Conservation (phyloP, 2,888 invertebrate species). For the Clunio marinus region DNA sequence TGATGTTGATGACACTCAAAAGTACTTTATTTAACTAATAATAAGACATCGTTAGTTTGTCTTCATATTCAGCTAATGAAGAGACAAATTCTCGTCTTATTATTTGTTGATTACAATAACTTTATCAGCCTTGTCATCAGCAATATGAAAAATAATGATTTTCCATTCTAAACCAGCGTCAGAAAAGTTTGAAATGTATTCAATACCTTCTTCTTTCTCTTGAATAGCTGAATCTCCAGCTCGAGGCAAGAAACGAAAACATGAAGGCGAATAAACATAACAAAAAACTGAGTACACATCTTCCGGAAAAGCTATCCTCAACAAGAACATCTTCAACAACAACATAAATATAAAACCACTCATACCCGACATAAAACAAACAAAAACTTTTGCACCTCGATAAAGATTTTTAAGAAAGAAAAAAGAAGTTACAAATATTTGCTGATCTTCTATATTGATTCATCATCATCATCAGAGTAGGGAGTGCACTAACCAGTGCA, state of each 20-base stretch:
- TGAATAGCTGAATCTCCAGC: constrained; percentile 54
- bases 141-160: too few species aligned
- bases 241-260: constrained; percentile 69
- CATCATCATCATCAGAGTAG: too few species aligned
- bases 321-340: too few species aligned
- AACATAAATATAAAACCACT: too few species aligned
- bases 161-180: background rate
- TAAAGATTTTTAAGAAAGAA: background rate
- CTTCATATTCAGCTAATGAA: too few species aligned
- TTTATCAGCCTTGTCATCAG: too few species aligned
- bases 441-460: background rate
- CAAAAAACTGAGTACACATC: background rate
- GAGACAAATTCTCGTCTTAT: too few species aligned
- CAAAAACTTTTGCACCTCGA: background rate
- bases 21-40: too few species aligned
- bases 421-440: background rate
- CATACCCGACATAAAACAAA: background rate
- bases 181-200: background rate
- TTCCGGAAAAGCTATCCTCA: background rate
- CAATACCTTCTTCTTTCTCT: background rate
- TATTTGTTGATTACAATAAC: too few species aligned
- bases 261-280: constrained; percentile 53
- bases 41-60: too few species aligned
- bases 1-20: too few species aligned
- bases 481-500: too few species aligned